Evolutionary conservation across 2,888 invertebrate species (phyloP), one percentile per base, ranked within the genome.

Genomic region (Pristionchus arcanus): DNA sequence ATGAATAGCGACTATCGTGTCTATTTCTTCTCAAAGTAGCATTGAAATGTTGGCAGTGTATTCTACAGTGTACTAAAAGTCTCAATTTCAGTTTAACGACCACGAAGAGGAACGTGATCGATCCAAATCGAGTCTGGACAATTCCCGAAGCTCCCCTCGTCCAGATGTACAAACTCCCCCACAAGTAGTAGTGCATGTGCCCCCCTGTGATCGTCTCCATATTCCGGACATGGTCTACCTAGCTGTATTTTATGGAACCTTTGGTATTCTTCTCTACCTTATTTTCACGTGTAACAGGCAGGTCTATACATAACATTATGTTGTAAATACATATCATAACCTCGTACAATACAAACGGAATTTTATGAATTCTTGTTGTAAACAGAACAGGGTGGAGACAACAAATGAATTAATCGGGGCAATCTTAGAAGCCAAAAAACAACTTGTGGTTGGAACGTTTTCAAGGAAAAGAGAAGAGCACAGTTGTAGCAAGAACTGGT

Each of bases 271-370:
- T n/a, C 25, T 86, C n/a, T 86, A 86, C 66, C 31, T 84, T 19
- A 53, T 84, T 16, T 31, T 55, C n/a, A 31, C 28, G 15, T 15
- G 37, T 86, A 37, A 63, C 37, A 37, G 86, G 15, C 86, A 86
- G 37, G 59, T 84, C 21, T 84, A 34, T n/a, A 53, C 59, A 55
- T 84, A 84, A 84, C 84, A 37, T 55, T 55, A 13, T 34, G 28
- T 84, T 84, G 55, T 84, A 84, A 84, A 55, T 84, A 31, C 55
- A 55, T 74, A 21, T 77, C 34, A 74, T 7, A 77, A 77, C 31
- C 77, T 77, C 77, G 77, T 77, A 77, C 37, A 77, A 77, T 77
- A 77, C 77, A 77, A 77, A 77, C 77, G 77, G 49, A 77, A 42
- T 77, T 74, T 77, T 42, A 42, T 77, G 77, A 77, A 42, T 77